A percentile compares a stretch with the other conserved stretches of the same genome.
Evolutionary conservation across 2,797 vertebrate genomes (phyloP).

Genomic region (Xiphorhynchus erythropygius): DNA sequence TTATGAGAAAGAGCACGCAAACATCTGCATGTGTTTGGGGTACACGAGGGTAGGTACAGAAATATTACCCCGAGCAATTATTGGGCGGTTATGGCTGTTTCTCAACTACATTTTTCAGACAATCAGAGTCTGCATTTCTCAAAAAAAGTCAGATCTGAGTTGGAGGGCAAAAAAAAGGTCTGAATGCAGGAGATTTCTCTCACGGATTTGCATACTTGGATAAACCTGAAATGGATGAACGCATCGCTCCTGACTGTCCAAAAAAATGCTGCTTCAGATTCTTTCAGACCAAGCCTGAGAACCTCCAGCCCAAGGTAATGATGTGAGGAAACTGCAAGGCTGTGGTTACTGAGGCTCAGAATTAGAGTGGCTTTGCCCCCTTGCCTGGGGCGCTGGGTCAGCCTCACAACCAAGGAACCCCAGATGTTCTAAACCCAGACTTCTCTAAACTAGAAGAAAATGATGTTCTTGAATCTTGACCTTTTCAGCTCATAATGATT

Average conservation of each 20-base stretch:
- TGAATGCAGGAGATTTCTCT: not conserved
- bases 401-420: slow-evolving; percentile 16
- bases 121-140: slow-evolving; percentile 1
- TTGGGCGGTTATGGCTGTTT: slow-evolving; percentile 46
- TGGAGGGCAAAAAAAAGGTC: not conserved
- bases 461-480: slow-evolving; percentile 26
- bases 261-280: not conserved
- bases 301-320: not conserved
- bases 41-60: slow-evolving; percentile 42
- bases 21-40: slow-evolving; percentile 62
- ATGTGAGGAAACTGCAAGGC: not conserved
- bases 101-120: slow-evolving; percentile 44
- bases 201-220: not conserved
- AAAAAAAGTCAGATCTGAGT: not conserved
- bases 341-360: not conserved
- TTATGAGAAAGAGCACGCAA: slow-evolving; percentile 62
- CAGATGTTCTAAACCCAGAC: slow-evolving; percentile 19
- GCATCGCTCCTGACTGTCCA: rapidly evolving
- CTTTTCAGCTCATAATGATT: slow-evolving; percentile 31
- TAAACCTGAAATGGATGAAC: not conserved
- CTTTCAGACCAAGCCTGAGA: not conserved
- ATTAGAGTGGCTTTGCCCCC: not conserved
- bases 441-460: slow-evolving; percentile 40
- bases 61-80: slow-evolving; percentile 41
- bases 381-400: not conserved